Conservation (phyloP, 2,888 invertebrate genomes). For the Drosophila anceps region DNA sequence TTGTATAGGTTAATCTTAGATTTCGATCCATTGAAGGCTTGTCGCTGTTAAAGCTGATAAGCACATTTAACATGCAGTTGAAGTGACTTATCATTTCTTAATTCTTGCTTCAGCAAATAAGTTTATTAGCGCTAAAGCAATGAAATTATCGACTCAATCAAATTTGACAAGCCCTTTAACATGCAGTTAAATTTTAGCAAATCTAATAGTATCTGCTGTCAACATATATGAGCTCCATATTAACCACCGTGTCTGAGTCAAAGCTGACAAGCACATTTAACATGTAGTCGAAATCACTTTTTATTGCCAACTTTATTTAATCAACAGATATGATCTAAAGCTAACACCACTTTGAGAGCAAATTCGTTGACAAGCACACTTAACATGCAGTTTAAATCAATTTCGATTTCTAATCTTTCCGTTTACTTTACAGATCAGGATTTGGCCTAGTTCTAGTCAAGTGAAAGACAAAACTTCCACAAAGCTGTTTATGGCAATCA, state of each 20-base stretch:
- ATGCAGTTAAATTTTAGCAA: not conserved
- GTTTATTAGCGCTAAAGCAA: not conserved
- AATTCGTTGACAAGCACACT: not conserved
- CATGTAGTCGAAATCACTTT: not conserved
- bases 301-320: not conserved
- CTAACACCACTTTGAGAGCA: not conserved
- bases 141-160: too few species aligned
- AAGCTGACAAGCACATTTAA: not conserved
- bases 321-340: not conserved
- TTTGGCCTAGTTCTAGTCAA: not conserved
- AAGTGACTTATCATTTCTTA: not conserved
- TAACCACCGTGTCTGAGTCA: too few species aligned
- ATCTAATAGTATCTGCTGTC: too few species aligned
- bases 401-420: not conserved
- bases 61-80: slow-evolving; percentile 1
- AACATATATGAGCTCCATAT: too few species aligned
- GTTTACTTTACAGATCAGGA: not conserved
- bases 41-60: not conserved
- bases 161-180: not conserved
- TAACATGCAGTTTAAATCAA: not conserved
- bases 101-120: not conserved
- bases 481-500: slow-evolving; percentile 3
- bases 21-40: not conserved
- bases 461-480: not conserved
- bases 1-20: too few species aligned